Evolutionary conservation across 1,140 invertebrate genomes (phyloP), one percentile per base, ranked within the genome.

Genomic region (Panulirus ornatus): DNA sequence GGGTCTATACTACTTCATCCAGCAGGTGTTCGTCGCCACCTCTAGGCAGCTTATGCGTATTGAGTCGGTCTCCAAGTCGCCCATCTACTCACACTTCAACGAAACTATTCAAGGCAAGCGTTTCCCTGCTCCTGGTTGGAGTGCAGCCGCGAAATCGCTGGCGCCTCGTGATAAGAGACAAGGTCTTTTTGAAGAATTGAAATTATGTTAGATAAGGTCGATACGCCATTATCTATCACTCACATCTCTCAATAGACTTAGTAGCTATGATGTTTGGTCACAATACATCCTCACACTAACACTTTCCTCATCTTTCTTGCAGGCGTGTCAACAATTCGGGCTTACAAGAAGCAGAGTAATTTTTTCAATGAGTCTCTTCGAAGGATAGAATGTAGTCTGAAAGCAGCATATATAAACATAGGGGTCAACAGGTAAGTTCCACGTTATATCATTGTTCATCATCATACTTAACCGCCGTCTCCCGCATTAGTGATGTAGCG

Each of bases 51-150:
- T 99, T 84, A 99, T 99, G 95, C 95, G 99, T 70, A 93, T 99
- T 40, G 98, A 99, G 94, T 99, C 98, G 0, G 96, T 99, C 0
- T 98, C 97, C n/a, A 95, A 98, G 76, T 99, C 98, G 14, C 99
- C 99, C 0, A 99, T 99, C 93, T 99, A 99, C 94, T 99, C 98
- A 5, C 98, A 99, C 94, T 99, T 99, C 94, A 97, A 98, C 79
- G 98, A 99, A 95, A 99, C 97, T 44, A 96, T 98, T 42, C 96
- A 96, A 16, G 95, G 95, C 94, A 30, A 63, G 79, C n/a, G n/a
- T n/a, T n/a, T n/a, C n/a, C n/a, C n/a, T n/a, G n/a, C n/a, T n/a
- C 66, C 30, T 22, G 47, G 2, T 22, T 66, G 11, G 9, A 63
- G 16, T 44, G n/a, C 27, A n/a, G n/a, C n/a, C n/a, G n/a, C n/a